Evolutionary conservation across 2,797 vertebrate genomes (phyloP), one percentile per base, ranked within the genome.

Genomic region (Chloroceryle amazona): DNA sequence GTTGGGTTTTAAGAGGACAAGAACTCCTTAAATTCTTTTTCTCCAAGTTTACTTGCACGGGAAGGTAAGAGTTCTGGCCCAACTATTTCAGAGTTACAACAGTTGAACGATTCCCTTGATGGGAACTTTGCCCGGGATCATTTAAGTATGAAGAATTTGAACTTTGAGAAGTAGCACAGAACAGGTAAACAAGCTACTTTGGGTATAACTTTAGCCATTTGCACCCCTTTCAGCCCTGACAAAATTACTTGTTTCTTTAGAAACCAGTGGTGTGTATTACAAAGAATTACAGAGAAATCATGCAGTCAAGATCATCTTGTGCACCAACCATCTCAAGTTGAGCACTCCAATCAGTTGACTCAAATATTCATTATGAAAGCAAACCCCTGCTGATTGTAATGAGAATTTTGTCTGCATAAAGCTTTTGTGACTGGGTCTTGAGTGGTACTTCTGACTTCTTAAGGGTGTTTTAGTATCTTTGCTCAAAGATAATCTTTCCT

Each of bases 311-410:
- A 54, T 73, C 44, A 73, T 78, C 86, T 89, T 29, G 55, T 71
- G 82, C 88, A 29, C 60, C 76, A 93, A 10, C 70, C 66, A 16
- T 9, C 47, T 70, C 82, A 29, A 90, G 83, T 49, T 68, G 93
- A 94, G 63, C 86, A 92, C 94, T 96, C 86, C 92, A 97, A 97
- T 97, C 94, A 96, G 78, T 86, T 94, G 93, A 71, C 94, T 96
- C 94, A 80, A 85, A 92, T 91, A 93, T 65, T 96, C 96, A 73
- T 95, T 94, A 90, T 37, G 61, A 82, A 76, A 93, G 93, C 83
- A 82, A 92, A 89, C 68, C 86, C 94, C 90, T 82, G 95, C 93
- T 97, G 94, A 97, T 96, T 97, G 90, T 74, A 87, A 97, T 67
- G 94, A 92, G 94, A 74, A 84, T 95, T 97, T 89, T 87, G 81